A percentile compares a stretch with the other conserved stretches of the same genome.
phyloP scores from a whole-genome alignment of 1,140 invertebrate species.

The Musca vetustissima region DNA sequence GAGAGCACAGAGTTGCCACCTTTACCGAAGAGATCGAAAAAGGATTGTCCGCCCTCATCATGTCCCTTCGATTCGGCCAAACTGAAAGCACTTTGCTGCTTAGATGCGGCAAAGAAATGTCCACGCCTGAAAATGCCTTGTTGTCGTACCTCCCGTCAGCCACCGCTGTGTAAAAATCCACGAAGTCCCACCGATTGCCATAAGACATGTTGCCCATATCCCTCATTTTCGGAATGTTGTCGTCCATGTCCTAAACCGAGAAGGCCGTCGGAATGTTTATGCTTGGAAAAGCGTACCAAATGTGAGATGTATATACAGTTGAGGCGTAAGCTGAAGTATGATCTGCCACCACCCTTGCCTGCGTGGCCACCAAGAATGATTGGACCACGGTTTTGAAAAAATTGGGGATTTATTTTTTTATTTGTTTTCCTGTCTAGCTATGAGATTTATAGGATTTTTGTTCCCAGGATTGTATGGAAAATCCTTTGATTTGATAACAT shows the following conservation, averaged over 20 bases:
- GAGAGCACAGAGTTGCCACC: constrained; percentile 31
- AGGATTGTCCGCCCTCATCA: background rate
- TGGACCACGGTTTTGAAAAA: background rate
- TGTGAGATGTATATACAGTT: background rate
- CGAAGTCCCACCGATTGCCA: background rate
- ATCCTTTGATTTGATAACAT: no score
- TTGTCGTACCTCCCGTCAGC: background rate
- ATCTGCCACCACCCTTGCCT: background rate
- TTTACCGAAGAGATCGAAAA: background rate
- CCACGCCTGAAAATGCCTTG: constrained; percentile 7
- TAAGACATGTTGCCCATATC: constrained; percentile 26
- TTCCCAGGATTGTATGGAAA: no score
- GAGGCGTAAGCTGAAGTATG: background rate
- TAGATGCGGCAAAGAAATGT: background rate
- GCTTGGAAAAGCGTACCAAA: background rate
- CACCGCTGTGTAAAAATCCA: constrained; percentile 5
- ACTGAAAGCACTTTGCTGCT: background rate
- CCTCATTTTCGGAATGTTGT: constrained; percentile 25
- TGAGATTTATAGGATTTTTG: no score
- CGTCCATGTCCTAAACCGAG: background rate
- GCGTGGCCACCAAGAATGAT: constrained; percentile 12
- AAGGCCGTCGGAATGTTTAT: constrained; percentile 17
- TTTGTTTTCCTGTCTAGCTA: no score
- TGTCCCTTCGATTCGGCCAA: constrained; percentile 2
- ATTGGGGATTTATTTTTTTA: background rate